Conservation (phyloP, 1,140 invertebrate genomes). For the Eriocheir sinensis region DNA sequence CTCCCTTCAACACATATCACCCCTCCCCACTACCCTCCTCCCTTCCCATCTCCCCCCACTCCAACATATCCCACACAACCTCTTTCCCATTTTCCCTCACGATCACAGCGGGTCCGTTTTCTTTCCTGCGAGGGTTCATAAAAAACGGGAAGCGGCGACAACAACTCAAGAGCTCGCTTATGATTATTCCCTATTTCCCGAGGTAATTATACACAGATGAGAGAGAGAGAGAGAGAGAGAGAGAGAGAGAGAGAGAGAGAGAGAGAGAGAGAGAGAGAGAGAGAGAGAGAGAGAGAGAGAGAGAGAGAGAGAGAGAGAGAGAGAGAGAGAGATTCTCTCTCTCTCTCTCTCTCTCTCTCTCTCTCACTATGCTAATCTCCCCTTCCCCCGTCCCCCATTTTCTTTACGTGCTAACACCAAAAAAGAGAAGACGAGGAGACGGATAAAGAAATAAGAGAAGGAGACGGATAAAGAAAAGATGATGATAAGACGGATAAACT, state of each 20-base stretch:
- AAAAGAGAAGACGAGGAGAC: no score
- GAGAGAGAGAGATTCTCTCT: no score
- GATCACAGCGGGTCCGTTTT: background rate
- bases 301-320: background rate
- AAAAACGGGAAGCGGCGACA: background rate
- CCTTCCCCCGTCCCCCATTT: background rate
- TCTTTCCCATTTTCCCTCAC: background rate
- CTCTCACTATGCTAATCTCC: no score
- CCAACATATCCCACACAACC: background rate
- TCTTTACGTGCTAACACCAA: background rate
- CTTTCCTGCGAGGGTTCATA: background rate
- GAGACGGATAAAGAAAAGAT: no score
- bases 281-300: conserved; percentile 22
- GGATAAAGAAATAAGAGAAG: no score
- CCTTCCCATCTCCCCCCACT: background rate
- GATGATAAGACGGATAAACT: no score
- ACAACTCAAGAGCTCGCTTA: background rate
- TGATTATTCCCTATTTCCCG: background rate
- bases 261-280: conserved; percentile 13
- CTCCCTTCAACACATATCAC: background rate
- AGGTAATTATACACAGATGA: conserved; percentile 2
- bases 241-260: no score
- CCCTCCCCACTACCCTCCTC: background rate
- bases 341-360: no score
- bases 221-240: conserved; percentile 18